Base-by-base conservation (phyloP, 2,888 invertebrate genomes). In the Leistus spinibarbis region DNA sequence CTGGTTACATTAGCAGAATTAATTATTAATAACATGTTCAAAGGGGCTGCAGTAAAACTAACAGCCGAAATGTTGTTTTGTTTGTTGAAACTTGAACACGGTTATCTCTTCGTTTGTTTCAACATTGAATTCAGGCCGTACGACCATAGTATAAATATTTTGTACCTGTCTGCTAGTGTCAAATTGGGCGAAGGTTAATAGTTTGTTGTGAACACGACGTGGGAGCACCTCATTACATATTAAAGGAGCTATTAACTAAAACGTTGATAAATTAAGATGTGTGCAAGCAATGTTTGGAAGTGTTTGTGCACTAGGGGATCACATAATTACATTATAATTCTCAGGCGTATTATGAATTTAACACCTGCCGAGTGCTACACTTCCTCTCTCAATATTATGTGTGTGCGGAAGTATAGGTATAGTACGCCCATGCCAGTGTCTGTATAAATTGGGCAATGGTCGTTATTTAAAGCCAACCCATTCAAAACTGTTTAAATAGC, bases 271-370 rank as follows among this genome's bases (percentile, higher is more conserved):
- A 75, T 75, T 75, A 75, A 75, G 69, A 69, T 68, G 69, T 73
- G 56, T 60, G 54, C 60, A 19, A 16, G 73, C 57, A 24, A 40
- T 40, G 40, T 40, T 56, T 57, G 72, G 40, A 53, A 73, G 72
- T 65, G 71, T 73, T 66, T 73, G 73, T 67, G 67, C 73, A 72
- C 65, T 65, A 23, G 73, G 73, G 73, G 73, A 73, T 73, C 66
- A 73, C 60, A 73, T 73, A 65, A 73, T 73, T 73, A 73, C 73
- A 73, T 73, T 73, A 73, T 73, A 73, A 73, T 73, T 73, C 73
- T 67, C 67, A 27, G 53, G 40, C 66, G 65, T 66, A 66, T 73
- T 72, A 73, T 73, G 67, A 73, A 62, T 73, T 73, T 73, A 73
- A 65, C 73, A 73, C 73, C 73, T 73, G 73, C 53, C 19, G 54